Percentiles rank a stretch among this genome's conserved stretches.
Conservation (phyloP, 2,113 vertebrate genomes). For the Pavo muticus region DNA sequence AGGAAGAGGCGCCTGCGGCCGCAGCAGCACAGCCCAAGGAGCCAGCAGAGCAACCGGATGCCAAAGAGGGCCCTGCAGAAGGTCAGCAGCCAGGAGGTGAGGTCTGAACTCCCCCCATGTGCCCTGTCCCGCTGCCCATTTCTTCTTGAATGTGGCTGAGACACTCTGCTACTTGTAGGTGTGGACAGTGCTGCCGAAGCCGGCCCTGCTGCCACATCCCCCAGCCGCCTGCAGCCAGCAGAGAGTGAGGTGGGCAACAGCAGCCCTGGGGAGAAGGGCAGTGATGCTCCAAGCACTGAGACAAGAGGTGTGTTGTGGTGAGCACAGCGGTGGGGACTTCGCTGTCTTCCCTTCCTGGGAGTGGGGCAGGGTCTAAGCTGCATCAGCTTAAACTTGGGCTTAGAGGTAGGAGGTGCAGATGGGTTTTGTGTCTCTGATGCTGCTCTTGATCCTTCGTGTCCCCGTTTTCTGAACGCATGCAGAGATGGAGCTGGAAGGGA, state of each 20-base stretch:
- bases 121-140: background rate
- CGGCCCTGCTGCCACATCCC: accelerated
- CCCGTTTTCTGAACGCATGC: background rate
- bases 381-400: accelerated
- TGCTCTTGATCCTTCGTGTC: accelerated
- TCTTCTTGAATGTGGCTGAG: accelerated
- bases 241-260: background rate
- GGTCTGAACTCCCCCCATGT: background rate
- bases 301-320: background rate
- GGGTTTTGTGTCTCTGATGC: background rate
- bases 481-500: conserved; percentile 65
- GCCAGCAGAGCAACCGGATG: background rate
- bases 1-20: background rate
- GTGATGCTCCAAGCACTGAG: background rate
- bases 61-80: background rate
- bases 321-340: accelerated
- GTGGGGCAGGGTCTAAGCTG: background rate
- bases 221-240: accelerated
- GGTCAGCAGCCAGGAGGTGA: background rate
- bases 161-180: background rate
- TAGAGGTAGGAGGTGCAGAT: background rate
- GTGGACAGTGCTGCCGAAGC: background rate
- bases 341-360: background rate
- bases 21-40: conserved; percentile 38
- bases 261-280: accelerated